phyloP scores from a whole-genome alignment of 2,797 vertebrate genomes.

The Hydrolagus colliei region DNA sequence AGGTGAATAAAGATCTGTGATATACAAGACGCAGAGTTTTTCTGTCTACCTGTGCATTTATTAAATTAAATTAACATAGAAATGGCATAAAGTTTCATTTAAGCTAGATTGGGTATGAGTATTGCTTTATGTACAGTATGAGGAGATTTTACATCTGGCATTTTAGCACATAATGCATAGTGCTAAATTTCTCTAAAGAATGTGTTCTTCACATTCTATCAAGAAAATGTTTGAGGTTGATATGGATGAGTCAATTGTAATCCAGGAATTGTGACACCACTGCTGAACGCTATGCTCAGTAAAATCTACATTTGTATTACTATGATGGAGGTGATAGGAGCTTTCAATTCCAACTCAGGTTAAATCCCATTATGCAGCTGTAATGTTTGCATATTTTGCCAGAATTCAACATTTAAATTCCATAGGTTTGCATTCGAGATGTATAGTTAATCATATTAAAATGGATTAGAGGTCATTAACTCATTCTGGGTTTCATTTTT shows the following conservation, averaged over 20 bases:
- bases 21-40: too few species aligned
- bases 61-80: too few species aligned
- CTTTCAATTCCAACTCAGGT: not conserved
- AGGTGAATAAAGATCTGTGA: too few species aligned
- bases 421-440: not conserved
- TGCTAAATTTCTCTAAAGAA: not conserved
- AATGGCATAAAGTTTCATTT: too few species aligned
- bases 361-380: not conserved
- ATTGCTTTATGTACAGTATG: too few species aligned
- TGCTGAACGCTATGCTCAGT: not conserved
- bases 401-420: not conserved
- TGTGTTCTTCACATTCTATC: not conserved
- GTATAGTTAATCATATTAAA: not conserved
- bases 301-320: not conserved
- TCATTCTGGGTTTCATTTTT: too few species aligned
- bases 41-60: too few species aligned
- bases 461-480: not conserved
- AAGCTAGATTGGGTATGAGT: too few species aligned
- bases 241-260: not conserved
- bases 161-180: too few species aligned
- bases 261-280: not conserved
- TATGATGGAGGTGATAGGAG: not conserved
- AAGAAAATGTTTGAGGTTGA: not conserved
- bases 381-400: not conserved
- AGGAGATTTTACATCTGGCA: too few species aligned